Evolutionary conservation across 2,113 vertebrate species (phyloP), one percentile per base, ranked within the genome.

Genomic region (Microcebus ravelobensis): DNA sequence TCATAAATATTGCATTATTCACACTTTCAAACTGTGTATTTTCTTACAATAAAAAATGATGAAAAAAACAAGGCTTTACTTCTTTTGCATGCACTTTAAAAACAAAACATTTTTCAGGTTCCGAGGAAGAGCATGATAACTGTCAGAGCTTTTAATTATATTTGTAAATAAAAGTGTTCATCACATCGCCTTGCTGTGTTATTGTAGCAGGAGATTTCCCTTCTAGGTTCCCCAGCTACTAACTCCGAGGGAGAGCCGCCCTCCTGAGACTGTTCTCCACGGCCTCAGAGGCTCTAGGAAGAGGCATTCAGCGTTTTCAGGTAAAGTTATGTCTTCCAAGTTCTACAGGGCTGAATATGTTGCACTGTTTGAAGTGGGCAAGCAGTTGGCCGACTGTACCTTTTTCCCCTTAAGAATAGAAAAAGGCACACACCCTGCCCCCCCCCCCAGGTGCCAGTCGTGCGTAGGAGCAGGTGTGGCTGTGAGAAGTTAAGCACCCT

Each of bases 81-180:
- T 99, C 99, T 99, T 99, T 99, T 99, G 99, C 99, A 99, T 99
- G 99, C 99, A 99, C 99, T 99, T 99, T 99, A 99, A 99, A 99
- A 98, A 97, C 95, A 89, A 97, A 92, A 94, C 97, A 95, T 98
- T 99, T 99, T 99, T 99, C 99, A 99, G 99, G 98, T 99, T 98
- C 99, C 98, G 98, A 98, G 99, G 98, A 98, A 99, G 99, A 99
- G 99, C 99, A 99, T 99, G 99, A 98, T 99, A 98, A 98, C 99
- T 99, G 99, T 99, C 99, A 99, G 99, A 99, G 99, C 99, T 99
- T 99, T 99, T 99, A 99, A 99, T 99, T 99, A 99, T 99, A 99
- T 99, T 99, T 99, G 99, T 99, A 99, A 99, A 99, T 99, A 99
- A 99, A 99, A 99, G 99, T 99, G 99, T 99, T 99, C 99, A 99